phyloP scores from a whole-genome alignment of 2,797 vertebrate species.

The Xerus rutilus region DNA sequence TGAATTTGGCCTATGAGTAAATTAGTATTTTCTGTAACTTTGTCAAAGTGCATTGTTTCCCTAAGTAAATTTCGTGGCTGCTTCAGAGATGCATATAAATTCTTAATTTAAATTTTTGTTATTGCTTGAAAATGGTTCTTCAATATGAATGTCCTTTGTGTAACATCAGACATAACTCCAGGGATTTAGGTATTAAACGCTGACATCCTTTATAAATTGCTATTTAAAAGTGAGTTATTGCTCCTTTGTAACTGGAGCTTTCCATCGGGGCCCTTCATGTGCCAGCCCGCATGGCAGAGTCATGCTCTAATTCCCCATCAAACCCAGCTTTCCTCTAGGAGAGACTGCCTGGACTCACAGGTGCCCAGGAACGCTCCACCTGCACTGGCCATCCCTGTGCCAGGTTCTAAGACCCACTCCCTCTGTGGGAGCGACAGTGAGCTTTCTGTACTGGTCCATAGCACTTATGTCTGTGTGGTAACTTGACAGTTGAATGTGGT shows the following conservation, averaged over 20 bases:
- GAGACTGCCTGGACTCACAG: not conserved
- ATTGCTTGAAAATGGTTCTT: slow-evolving; percentile 56
- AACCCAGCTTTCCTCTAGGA: not conserved
- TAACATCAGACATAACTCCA: slow-evolving; percentile 38
- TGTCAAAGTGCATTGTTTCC: slow-evolving; percentile 24
- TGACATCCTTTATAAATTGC: slow-evolving; percentile 58
- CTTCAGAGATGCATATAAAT: slow-evolving; percentile 40
- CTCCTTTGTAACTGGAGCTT: slow-evolving; percentile 48
- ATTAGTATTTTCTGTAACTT: slow-evolving; percentile 70
- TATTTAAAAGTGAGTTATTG: slow-evolving; percentile 69
- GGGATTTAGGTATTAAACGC: slow-evolving; percentile 49
- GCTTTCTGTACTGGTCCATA: not conserved
- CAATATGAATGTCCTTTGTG: slow-evolving; percentile 48
- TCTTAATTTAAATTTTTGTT: slow-evolving; percentile 64
- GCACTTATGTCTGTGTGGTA: not conserved
- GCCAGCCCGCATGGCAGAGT: not conserved
- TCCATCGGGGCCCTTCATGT: not conserved
- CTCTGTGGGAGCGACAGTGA: not conserved
- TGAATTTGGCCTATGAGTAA: slow-evolving; percentile 60
- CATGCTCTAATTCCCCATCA: not conserved
- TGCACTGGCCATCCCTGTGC: not conserved
- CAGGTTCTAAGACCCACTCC: not conserved
- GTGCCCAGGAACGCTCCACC: not conserved
- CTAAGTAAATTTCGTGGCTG: not conserved
- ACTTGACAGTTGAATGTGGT: not conserved